Evolutionary conservation across 1,140 invertebrate species (phyloP).

Genomic region (Arion vulgaris): DNA sequence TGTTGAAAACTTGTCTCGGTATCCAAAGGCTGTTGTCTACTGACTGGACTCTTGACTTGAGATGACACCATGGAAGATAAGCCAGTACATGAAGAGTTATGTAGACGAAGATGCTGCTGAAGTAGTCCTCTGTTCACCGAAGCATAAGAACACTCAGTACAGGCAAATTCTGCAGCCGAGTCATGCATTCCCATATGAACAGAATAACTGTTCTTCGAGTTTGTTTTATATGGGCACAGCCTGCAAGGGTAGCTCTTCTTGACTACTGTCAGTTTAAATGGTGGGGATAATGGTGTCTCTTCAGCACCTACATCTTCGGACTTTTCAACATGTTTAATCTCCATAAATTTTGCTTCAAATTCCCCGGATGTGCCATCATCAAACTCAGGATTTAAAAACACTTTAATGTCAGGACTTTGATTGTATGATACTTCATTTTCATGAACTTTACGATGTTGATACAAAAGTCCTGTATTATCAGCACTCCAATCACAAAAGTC

Average conservation of each 20-base stretch:
- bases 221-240: conserved; percentile 63
- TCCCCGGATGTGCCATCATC: conserved; percentile 49
- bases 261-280: conserved; percentile 45
- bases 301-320: conserved; percentile 11
- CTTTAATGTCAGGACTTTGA: conserved; percentile 56
- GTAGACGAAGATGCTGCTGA: conserved; percentile 61
- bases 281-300: conserved; percentile 21
- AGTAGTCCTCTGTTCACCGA: conserved; percentile 57
- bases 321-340: conserved; percentile 16
- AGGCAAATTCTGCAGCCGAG: conserved; percentile 57
- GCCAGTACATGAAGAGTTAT: conserved; percentile 14
- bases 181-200: conserved; percentile 66
- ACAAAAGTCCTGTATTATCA: conserved; percentile 59
- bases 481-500: conserved; percentile 69
- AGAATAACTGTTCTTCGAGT: conserved; percentile 60
- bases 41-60: background rate
- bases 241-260: conserved; percentile 57
- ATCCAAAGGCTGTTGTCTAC: conserved; percentile 47
- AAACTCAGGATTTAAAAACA: conserved; percentile 63
- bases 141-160: conserved; percentile 64
- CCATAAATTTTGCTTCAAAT: conserved; percentile 46
- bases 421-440: conserved; percentile 51
- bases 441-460: conserved; percentile 66
- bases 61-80: background rate
- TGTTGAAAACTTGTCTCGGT: conserved; percentile 43